Conservation (phyloP, 1,140 invertebrate genomes). For the Leguminivora glycinivorella region DNA sequence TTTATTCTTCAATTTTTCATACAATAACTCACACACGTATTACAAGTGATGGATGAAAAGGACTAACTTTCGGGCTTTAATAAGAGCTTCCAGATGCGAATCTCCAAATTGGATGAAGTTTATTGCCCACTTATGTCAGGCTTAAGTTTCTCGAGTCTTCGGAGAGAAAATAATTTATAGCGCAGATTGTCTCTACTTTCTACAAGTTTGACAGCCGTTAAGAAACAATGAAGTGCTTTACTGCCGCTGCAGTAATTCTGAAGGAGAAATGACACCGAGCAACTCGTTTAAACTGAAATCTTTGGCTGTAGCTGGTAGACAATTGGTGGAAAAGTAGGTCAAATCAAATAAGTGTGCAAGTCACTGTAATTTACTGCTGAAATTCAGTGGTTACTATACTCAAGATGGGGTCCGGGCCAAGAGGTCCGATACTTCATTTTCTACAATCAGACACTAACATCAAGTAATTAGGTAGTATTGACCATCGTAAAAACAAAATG, state of each 20-base stretch:
- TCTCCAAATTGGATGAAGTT: slow-evolving; percentile 79
- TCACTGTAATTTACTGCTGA: no score
- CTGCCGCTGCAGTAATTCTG: not conserved
- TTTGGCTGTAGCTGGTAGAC: not conserved
- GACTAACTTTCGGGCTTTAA: slow-evolving; percentile 79
- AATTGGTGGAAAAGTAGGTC: not conserved
- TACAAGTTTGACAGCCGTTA: slow-evolving; percentile 60
- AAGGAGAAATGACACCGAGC: not conserved
- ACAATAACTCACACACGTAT: slow-evolving; percentile 79
- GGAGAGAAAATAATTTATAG: slow-evolving; percentile 75
- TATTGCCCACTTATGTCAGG: slow-evolving; percentile 79
- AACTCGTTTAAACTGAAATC: not conserved
- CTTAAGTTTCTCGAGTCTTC: slow-evolving; percentile 76
- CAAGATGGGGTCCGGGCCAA: no score
- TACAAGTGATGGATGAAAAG: slow-evolving; percentile 79
- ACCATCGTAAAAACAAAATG: no score
- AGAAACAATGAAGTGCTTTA: slow-evolving; percentile 37
- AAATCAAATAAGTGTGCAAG: no score
- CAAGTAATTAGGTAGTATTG: no score
- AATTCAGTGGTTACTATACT: no score
- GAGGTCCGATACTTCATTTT: no score
- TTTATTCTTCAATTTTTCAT: slow-evolving; percentile 80
- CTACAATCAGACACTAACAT: no score
- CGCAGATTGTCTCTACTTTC: slow-evolving; percentile 68
- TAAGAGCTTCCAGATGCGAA: slow-evolving; percentile 78